Base-by-base conservation (phyloP, 2,113 vertebrate species). In the Collichthys lucidus region DNA sequence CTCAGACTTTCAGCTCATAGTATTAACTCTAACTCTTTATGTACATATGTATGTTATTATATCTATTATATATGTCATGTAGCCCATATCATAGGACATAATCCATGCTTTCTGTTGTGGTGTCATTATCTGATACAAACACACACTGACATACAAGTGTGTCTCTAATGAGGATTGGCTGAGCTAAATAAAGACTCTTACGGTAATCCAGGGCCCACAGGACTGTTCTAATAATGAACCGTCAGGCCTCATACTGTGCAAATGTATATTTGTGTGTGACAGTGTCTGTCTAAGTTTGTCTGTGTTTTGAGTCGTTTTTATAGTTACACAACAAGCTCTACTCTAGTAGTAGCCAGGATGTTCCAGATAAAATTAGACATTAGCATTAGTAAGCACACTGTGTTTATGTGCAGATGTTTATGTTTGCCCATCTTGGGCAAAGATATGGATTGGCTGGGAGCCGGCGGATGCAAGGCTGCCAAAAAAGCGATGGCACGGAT, bases 171-270 rank as follows among this genome's bases (percentile, higher is more conserved):
- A 92, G 90, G 92, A 93, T 94, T 91, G 88, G 69, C 91, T 63
- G 84, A 82, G 88, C 90, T 93, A 92, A 91, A 92, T 91, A 92
- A 93, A 93, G 91, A 88, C 88, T 90, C 88, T 90, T 90, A 92
- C n/a, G 42, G 83, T 94, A 94, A 94, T 94, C 93, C 90, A 88
- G 57, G 3, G 76, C 71, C 83, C 47, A 22, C 82, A 87, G 82
- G 49, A 83, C 53, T 35, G 61, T 19, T 89, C 78, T 86, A 90
- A 91, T 87, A 92, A 89, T 90, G 87, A 87, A 85, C 86, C 4
- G 65, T 47, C 46, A 82, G 82, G 17, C 57, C 67, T 86, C 83
- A 68, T 49, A 53, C 77, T 71, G 63, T 42, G 71, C 11, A 10
- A 50, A 8, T 79, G 46, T 79, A 15, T 29, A 49, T 83, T 0